Evolutionary conservation across 2,888 invertebrate species (phyloP), one percentile per base, ranked within the genome.

Genomic region (Ferdinandea cuprea): DNA sequence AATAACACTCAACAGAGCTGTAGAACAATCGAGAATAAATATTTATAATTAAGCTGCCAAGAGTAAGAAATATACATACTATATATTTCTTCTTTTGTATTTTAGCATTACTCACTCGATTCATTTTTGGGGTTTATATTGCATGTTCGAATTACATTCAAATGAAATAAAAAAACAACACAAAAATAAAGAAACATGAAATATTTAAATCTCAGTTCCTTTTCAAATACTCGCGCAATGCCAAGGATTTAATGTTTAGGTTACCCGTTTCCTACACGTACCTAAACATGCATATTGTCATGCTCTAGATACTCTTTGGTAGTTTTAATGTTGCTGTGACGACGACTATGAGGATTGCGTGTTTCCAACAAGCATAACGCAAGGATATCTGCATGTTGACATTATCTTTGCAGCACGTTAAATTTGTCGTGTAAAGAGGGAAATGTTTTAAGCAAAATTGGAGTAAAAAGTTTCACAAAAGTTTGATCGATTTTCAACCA

Each of bases 351-450:
- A 61, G 35, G 59, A 32, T 76, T 76, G 76, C 76, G 76, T 76
- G 74, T 59, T 76, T n/a, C 52, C 37, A 21, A 15, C 48, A 44
- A 44, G 54, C 66, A 69, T 58, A 68, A 56, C 68, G 63, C 50
- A 63, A 77, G 77, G 71, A 77, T 77, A 71, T 50, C 58, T 42
- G 58, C 19, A 40, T 58, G 72, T 78, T 78, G 78, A 78, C 72
- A 78, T 65, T 78, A 78, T 78, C 77, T 78, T 48, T 78, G 58
- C 78, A 78, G 65, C 50, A 25, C 30, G 58, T 72, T 78, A 44
- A 30, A 42, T 58, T 52, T 65, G 25, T 40, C 56, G 30, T 52
- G 46, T 54, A 65, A 56, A 25, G 32, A 35, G 21, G 56, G 50
- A 30, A 8, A 11, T 5, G 44, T 19, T 28, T 35, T 56, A 59